These are phyloP conservation scores for Ophthalmolycus amberensis DNA, from an alignment of 2,113 vertebrate species.

Conservation along the genomic window DNA sequence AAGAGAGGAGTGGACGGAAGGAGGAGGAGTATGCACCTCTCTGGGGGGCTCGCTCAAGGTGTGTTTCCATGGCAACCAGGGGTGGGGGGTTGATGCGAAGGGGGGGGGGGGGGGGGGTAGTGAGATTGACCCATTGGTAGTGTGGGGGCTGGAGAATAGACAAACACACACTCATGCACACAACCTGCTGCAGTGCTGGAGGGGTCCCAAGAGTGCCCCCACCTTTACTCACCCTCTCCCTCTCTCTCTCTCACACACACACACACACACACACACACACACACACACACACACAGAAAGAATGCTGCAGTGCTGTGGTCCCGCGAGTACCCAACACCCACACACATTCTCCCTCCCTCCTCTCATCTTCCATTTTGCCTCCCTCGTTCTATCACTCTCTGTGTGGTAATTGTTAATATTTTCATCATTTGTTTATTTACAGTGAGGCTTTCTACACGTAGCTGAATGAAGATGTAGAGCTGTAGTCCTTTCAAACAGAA, in stretches of 20 bases:
- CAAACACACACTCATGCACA: constrained; percentile 54
- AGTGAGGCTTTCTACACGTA: constrained; percentile 17
- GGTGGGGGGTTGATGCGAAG: constrained; percentile 80
- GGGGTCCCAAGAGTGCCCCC: constrained; percentile 84
- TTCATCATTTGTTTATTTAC: constrained; percentile 58
- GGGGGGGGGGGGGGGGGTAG: constrained; percentile 80
- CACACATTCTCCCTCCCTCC: constrained; percentile 67
- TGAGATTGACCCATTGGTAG: constrained; percentile 94
- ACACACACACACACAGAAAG: constrained; percentile 61
- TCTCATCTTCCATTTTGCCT: constrained; percentile 68
- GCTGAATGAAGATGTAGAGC: constrained; percentile 21
- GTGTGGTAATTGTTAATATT: constrained; percentile 70
- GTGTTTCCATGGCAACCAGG: constrained; percentile 95
- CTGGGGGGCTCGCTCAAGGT: constrained; percentile 92
- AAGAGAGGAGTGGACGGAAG: constrained; percentile 67
- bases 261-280: constrained; percentile 61
- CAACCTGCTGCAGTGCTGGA: constrained; percentile 83
- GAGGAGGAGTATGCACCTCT: constrained; percentile 90
- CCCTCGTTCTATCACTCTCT: constrained; percentile 67
- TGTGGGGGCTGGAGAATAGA: constrained; percentile 86
- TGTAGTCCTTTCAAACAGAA: not conserved
- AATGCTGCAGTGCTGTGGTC: constrained; percentile 83
- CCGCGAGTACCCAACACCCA: constrained; percentile 77
- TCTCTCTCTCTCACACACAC: constrained; percentile 50
- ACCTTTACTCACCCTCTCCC: constrained; percentile 78